Base-by-base conservation (phyloP, 2,888 invertebrate genomes). In the Cyaniris semiargus region DNA sequence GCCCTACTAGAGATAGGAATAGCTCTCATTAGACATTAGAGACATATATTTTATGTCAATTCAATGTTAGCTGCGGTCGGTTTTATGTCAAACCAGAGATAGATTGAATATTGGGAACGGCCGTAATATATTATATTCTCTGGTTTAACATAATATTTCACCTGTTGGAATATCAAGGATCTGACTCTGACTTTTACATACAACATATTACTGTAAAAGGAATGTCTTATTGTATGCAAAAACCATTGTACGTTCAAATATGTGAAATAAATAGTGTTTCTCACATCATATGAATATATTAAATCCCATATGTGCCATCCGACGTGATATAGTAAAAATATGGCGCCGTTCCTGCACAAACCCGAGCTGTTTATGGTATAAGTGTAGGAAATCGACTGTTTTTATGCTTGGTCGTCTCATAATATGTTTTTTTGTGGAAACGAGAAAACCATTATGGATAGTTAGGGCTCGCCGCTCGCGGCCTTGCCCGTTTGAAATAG, bases 241-340 rank as follows among this genome's bases (percentile, higher is more conserved):
- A 70, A 44, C 66, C 76, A 70, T 48, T 48, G 76, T 76, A 72
- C 60, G 27, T 78, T 72, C 58, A 38, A 31, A 44, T 60, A 76
- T 70, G 76, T 75, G 71, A 77, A 70, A 75, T 75, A 60, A 44
- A 75, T 48, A 75, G 38, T 75, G 31, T 76, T 78, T 80, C 75
- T 76, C 79, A 79, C 78, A 75, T 79, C 81, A 78, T 84, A 83
- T 82, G 83, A 84, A 83, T 83, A 83, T 83, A 81, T 83, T 79
- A 83, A 84, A 83, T 84, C 84, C 83, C 83, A 76, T 76, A 82
- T 79, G 83, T 79, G 82, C 83, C 82, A 81, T 85, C 80, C 79
- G 80, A 78, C 80, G 82, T 82, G 82, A 83, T 84, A 82, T 82
- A 82, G 79, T 78, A 81, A 82, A 84, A 84, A 85, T 84, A 84